A percentile compares a stretch with the other conserved stretches of the same genome.
phyloP scores from a whole-genome alignment of 2,797 vertebrate genomes.

The Octomys mimax region DNA sequence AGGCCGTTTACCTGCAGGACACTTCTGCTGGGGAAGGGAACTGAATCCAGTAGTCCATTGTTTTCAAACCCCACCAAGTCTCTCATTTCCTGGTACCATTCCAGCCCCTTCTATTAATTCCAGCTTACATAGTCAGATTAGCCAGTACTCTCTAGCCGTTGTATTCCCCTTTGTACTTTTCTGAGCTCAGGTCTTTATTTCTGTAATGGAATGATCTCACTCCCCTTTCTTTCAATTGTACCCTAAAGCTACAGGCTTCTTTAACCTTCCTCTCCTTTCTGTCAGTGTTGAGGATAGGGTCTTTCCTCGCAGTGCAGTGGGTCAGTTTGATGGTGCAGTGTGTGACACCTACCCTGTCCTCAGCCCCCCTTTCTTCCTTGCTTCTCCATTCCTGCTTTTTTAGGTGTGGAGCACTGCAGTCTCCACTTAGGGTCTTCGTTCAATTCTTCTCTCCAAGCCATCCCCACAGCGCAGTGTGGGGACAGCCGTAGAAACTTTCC shows the following conservation, averaged over 20 bases:
- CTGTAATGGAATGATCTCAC: neutral
- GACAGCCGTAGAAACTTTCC: slow-evolving; percentile 50
- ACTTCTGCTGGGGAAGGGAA: neutral
- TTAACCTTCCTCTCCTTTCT: neutral
- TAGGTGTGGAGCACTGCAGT: neutral
- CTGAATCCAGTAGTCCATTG: neutral
- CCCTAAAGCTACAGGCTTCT: neutral
- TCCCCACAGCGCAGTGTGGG: slow-evolving; percentile 48
- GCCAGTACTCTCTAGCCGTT: neutral
- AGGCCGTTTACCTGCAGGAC: slow-evolving; percentile 23
- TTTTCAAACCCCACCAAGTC: neutral
- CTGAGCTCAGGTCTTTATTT: slow-evolving; percentile 74
- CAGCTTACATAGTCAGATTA: neutral
- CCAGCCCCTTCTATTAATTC: neutral
- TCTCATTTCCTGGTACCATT: neutral
- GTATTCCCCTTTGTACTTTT: slow-evolving; percentile 2
- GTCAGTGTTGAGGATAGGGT: neutral
- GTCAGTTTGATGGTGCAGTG: neutral
- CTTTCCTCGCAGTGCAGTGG: neutral
- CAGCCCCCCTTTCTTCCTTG: neutral
- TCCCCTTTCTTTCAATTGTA: slow-evolving; percentile 37
- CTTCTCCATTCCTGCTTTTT: slow-evolving; percentile 38
- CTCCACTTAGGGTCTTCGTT: slow-evolving; percentile 53
- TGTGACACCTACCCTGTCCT: neutral
- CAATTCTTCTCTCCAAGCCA: neutral